These are phyloP conservation scores for Acleris cristana DNA, from an alignment of 2,888 invertebrate genomes.

Conservation along the genomic window DNA sequence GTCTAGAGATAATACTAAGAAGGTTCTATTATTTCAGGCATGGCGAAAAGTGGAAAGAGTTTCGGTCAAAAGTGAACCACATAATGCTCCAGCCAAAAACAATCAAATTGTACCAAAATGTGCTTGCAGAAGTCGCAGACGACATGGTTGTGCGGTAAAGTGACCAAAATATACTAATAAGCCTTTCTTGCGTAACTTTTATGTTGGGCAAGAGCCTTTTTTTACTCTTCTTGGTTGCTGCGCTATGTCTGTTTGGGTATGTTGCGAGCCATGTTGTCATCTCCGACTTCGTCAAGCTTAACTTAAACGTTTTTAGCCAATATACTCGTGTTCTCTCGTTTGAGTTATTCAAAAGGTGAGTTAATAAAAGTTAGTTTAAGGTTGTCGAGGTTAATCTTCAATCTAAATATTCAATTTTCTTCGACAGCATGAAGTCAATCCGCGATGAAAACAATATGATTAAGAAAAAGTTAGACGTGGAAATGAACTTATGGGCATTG, in stretches of 20 bases:
- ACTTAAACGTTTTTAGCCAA: too few species aligned
- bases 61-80: conserved; percentile 89
- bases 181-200: neutral
- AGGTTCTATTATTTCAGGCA: conserved; percentile 77
- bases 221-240: neutral
- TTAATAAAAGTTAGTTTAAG: neutral
- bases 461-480: conserved; percentile 78
- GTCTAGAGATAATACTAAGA: neutral
- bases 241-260: too few species aligned
- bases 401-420: neutral
- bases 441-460: conserved; percentile 81
- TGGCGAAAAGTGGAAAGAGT: conserved; percentile 90
- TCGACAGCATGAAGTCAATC: conserved; percentile 76
- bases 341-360: too few species aligned
- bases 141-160: conserved; percentile 86
- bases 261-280: too few species aligned
- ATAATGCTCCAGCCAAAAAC: conserved; percentile 89
- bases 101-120: conserved; percentile 86
- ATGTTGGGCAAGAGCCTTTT: neutral
- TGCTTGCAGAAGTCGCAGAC: conserved; percentile 86
- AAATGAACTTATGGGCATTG: conserved; percentile 86
- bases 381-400: neutral
- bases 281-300: too few species aligned
- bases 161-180: too few species aligned
- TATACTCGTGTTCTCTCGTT: too few species aligned